Percentiles rank a stretch among this genome's conserved stretches.
Evolutionary conservation across 2,888 invertebrate species (phyloP).

Genomic region (Eudemis profundana): DNA sequence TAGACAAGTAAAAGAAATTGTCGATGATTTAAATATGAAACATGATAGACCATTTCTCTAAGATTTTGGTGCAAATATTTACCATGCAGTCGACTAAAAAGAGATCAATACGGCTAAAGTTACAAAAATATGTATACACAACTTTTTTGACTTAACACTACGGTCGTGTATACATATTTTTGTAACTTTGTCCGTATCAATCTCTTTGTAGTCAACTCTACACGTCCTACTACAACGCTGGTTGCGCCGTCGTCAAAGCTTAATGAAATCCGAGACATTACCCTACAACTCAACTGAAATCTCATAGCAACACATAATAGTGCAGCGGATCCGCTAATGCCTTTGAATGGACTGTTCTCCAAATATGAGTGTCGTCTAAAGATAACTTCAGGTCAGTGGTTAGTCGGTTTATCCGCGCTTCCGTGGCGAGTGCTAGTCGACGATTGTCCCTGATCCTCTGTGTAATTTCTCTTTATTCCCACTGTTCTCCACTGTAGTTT

Average conservation of each 20-base stretch:
- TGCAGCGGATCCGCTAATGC: slow-evolving; percentile 31
- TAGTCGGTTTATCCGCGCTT: slow-evolving; percentile 32
- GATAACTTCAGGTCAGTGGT: slow-evolving; percentile 60
- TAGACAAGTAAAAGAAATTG: no score
- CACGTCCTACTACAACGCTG: no score
- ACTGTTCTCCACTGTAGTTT: not conserved
- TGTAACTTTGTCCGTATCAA: no score
- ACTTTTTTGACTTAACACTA: no score
- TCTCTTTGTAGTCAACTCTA: no score
- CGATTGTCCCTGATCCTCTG: slow-evolving; percentile 36
- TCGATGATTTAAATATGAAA: no score
- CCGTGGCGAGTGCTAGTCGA: slow-evolving; percentile 24
- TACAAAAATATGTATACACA: no score
- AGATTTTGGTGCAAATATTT: no score
- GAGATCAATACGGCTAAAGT: no score
- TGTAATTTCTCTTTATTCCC: slow-evolving; percentile 21
- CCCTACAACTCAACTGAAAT: not conserved
- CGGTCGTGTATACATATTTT: no score
- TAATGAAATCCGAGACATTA: slow-evolving; percentile 15
- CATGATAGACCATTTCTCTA: no score
- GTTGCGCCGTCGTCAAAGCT: not conserved
- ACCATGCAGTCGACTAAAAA: no score
- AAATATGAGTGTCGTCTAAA: slow-evolving; percentile 62
- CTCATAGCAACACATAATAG: slow-evolving; percentile 16
- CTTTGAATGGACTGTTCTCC: slow-evolving; percentile 49